These are phyloP conservation scores for Sebastes vulpes DNA, from an alignment of 2,797 vertebrate species.

Conservation along the genomic window DNA sequence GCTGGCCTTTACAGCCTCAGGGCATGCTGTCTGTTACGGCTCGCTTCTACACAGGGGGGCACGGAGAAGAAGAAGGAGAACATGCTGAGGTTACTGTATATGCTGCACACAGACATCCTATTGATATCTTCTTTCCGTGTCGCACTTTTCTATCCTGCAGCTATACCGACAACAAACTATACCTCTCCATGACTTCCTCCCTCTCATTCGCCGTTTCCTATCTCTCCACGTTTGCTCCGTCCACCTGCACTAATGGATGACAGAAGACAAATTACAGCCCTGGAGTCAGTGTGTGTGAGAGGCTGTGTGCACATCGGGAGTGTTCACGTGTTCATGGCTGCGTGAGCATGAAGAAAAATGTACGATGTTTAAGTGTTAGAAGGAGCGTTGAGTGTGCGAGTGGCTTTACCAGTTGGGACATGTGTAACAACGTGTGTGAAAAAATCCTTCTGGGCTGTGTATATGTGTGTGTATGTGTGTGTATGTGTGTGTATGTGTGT, in stretches of 20 bases:
- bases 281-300: conserved; percentile 27
- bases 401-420: conserved; percentile 48
- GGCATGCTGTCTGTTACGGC: conserved; percentile 52
- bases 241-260: conserved; percentile 66
- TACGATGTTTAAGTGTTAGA: conserved; percentile 37
- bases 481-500: not conserved
- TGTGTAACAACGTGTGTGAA: conserved; percentile 30
- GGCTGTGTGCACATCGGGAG: not conserved
- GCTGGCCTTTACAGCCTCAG: conserved; percentile 64
- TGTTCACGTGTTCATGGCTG: conserved; percentile 13
- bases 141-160: conserved; percentile 28
- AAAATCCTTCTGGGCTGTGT: not conserved
- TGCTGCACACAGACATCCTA: not conserved
- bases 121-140: conserved; percentile 15
- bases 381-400: conserved; percentile 23
- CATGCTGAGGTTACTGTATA: conserved; percentile 1
- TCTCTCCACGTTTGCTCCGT: conserved; percentile 29
- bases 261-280: conserved; percentile 75
- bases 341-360: conserved; percentile 35
- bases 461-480: not conserved
- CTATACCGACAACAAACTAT: conserved; percentile 12
- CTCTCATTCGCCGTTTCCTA: conserved; percentile 27
- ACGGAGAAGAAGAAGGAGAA: not conserved
- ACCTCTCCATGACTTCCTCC: conserved; percentile 25
- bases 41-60: conserved; percentile 10